A percentile compares a stretch with the other conserved stretches of the same genome.
Evolutionary conservation across 2,797 vertebrate genomes (phyloP).

Genomic region (Urocyon cinereoargenteus): DNA sequence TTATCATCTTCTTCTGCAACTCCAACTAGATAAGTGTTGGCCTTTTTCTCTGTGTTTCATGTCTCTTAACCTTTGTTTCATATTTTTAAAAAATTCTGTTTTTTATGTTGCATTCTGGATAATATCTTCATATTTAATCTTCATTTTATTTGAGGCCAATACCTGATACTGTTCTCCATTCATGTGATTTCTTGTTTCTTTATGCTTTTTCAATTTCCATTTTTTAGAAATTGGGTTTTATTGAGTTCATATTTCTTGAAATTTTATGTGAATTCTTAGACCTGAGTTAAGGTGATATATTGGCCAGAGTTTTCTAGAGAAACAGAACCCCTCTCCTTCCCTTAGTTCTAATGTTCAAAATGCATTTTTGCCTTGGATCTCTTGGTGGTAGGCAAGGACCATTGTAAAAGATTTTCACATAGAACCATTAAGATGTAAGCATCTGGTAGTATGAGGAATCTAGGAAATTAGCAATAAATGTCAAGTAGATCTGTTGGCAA

Average conservation of each 20-base stretch:
- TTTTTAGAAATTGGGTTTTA: neutral
- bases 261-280: neutral
- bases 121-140: neutral
- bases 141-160: neutral
- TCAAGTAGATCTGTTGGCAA: neutral
- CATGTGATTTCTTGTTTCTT: neutral
- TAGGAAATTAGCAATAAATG: neutral
- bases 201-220: neutral
- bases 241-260: neutral
- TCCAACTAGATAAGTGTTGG: neutral
- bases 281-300: neutral
- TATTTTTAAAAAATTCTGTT: neutral
- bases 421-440: neutral
- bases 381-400: neutral
- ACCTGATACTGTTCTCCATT: neutral
- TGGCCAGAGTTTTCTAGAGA: neutral
- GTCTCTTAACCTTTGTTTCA: neutral
- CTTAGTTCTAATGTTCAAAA: neutral
- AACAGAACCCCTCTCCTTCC: neutral
- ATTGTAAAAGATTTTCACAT: slow-evolving; percentile 34
- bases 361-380: neutral
- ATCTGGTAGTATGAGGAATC: neutral
- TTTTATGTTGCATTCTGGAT: slow-evolving; percentile 3
- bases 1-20: neutral
- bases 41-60: neutral